Evolutionary conservation across 2,797 vertebrate species (phyloP).

Genomic region (Cirrhinus mrigala): DNA sequence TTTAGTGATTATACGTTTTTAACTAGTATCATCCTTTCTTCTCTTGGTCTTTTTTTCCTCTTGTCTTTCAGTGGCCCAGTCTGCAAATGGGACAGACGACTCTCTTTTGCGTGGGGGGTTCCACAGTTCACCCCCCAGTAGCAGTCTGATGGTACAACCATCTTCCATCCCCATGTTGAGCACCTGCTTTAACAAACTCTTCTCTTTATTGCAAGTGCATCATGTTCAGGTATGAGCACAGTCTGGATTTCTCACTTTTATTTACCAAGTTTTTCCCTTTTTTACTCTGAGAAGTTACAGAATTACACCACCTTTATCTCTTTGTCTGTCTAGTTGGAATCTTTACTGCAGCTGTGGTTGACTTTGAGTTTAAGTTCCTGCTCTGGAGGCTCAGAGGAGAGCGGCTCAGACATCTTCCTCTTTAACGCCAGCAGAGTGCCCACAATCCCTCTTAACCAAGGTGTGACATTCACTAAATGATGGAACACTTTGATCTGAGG

Average conservation of each 20-base stretch:
- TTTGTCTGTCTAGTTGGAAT: conserved; percentile 86
- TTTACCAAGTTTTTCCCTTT: neutral
- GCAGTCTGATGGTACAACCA: conserved; percentile 85
- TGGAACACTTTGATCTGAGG: neutral
- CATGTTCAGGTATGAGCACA: conserved; percentile 91
- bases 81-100: conserved; percentile 93
- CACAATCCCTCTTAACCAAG: conserved; percentile 95
- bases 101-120: conserved; percentile 88
- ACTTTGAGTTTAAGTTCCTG: conserved; percentile 97
- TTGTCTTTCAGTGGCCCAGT: conserved; percentile 83
- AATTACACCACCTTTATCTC: neutral
- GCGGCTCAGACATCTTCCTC: conserved; percentile 92
- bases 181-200: conserved; percentile 97
- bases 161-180: conserved; percentile 97
- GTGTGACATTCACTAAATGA: conserved; percentile 73
- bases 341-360: conserved; percentile 95
- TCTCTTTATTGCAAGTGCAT: conserved; percentile 97
- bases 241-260: neutral
- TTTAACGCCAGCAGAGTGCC: conserved; percentile 95
- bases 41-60: conserved; percentile 9
- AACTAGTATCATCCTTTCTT: neutral
- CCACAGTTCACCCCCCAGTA: conserved; percentile 83
- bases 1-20: neutral
- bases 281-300: neutral
- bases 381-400: conserved; percentile 87